These are phyloP conservation scores for Mesocricetus auratus DNA, from an alignment of 2,113 vertebrate species.

Conservation along the genomic window DNA sequence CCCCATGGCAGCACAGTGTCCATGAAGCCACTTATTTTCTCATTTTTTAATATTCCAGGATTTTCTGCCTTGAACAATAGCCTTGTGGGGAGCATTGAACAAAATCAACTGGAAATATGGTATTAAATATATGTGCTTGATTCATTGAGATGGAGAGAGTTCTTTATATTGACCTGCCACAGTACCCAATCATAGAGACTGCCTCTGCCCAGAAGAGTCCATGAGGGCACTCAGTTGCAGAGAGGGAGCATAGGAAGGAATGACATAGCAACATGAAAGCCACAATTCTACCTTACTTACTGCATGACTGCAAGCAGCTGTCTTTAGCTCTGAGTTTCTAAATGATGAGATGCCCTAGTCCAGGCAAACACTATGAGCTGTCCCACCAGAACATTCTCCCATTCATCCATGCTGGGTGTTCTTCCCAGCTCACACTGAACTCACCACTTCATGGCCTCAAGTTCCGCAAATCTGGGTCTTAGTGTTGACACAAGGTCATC, in stretches of 20 bases:
- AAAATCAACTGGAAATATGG: background rate
- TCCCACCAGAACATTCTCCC: background rate
- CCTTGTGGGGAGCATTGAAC: background rate
- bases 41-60: no score
- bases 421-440: rapidly evolving
- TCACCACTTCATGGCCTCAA: background rate
- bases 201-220: background rate
- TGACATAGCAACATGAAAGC: background rate
- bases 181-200: background rate
- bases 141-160: background rate
- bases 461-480: background rate
- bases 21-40: no score
- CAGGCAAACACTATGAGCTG: background rate
- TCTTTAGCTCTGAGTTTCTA: background rate
- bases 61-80: background rate
- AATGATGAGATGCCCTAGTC: background rate
- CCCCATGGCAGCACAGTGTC: no score
- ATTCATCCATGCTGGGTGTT: background rate
- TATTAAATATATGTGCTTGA: background rate
- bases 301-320: background rate
- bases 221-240: background rate
- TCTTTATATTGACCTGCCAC: rapidly evolving
- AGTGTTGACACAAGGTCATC: background rate
- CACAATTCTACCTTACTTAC: background rate
- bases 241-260: background rate